Percentiles rank a stretch among this genome's conserved stretches.
Conservation (phyloP, 2,888 invertebrate genomes). For the Oithona nana region DNA sequence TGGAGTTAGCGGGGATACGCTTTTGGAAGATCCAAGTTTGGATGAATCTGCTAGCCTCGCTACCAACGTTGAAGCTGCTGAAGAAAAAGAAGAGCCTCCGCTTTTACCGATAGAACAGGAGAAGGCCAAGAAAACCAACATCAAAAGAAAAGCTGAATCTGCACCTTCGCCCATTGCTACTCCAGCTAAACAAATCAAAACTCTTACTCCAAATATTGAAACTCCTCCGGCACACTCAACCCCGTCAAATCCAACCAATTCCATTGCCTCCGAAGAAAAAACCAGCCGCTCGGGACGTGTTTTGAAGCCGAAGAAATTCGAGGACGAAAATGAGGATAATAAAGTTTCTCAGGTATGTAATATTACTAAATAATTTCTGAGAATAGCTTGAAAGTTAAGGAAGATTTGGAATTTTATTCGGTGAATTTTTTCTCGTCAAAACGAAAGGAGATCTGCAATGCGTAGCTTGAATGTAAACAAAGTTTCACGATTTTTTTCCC, state of each 20-base stretch:
- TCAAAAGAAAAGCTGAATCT: slow-evolving; percentile 1
- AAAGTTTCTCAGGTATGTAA: not conserved
- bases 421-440: no score
- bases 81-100: not conserved
- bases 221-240: not conserved
- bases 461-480: no score
- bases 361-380: not conserved
- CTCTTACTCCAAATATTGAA: not conserved
- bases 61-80: not conserved
- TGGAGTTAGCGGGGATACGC: not conserved
- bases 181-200: slow-evolving; percentile 5
- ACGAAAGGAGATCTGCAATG: no score
- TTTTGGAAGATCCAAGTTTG: not conserved
- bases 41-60: not conserved
- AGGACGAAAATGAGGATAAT: slow-evolving; percentile 6
- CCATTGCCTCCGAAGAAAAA: slow-evolving; percentile 23
- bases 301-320: slow-evolving; percentile 20
- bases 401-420: no score
- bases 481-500: no score
- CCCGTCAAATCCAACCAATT: not conserved
- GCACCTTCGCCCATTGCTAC: not conserved
- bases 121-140: not conserved
- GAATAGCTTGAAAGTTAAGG: no score
- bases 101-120: not conserved
- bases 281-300: slow-evolving; percentile 20